These are phyloP conservation scores for Drosophila miranda DNA, from an alignment of 1,140 invertebrate genomes.

Conservation along the genomic window DNA sequence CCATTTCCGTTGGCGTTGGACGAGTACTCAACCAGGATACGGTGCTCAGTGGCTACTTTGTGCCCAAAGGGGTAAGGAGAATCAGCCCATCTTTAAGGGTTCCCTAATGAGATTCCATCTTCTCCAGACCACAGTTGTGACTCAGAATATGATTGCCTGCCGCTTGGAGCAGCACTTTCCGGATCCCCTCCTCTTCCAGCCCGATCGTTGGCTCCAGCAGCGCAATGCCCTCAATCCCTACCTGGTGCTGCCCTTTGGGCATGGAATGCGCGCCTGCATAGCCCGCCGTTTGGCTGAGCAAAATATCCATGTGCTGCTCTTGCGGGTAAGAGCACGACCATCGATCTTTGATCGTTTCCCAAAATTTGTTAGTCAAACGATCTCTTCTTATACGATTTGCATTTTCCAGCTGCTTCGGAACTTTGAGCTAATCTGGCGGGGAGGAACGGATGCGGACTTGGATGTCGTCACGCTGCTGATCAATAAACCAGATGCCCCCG, in stretches of 20 bases:
- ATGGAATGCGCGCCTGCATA: slow-evolving; percentile 93
- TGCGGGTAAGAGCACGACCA: slow-evolving; percentile 85
- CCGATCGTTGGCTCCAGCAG: slow-evolving; percentile 89
- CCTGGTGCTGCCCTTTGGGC: slow-evolving; percentile 93
- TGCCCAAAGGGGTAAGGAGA: slow-evolving; percentile 91
- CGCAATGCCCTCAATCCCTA: slow-evolving; percentile 87
- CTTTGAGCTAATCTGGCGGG: slow-evolving; percentile 88
- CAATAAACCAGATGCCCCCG: slow-evolving; percentile 90
- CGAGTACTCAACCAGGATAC: slow-evolving; percentile 90
- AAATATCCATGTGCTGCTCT: slow-evolving; percentile 90
- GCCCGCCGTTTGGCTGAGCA: slow-evolving; percentile 94
- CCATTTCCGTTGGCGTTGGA: slow-evolving; percentile 91
- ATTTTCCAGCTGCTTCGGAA: slow-evolving; percentile 86
- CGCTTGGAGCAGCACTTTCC: slow-evolving; percentile 88
- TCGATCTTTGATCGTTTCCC: not conserved
- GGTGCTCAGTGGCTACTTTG: slow-evolving; percentile 90
- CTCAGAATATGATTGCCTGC: slow-evolving; percentile 92
- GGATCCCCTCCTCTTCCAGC: slow-evolving; percentile 87
- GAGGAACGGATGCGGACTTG: slow-evolving; percentile 82
- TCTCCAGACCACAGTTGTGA: slow-evolving; percentile 92
- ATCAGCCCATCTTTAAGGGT: not conserved
- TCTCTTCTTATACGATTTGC: slow-evolving; percentile 29
- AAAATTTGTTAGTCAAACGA: slow-evolving; percentile 9
- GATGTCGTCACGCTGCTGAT: slow-evolving; percentile 88
- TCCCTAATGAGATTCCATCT: too few species aligned